phyloP scores from a whole-genome alignment of 2,888 invertebrate genomes.

The Bursaphelenchus okinawaensis region DNA sequence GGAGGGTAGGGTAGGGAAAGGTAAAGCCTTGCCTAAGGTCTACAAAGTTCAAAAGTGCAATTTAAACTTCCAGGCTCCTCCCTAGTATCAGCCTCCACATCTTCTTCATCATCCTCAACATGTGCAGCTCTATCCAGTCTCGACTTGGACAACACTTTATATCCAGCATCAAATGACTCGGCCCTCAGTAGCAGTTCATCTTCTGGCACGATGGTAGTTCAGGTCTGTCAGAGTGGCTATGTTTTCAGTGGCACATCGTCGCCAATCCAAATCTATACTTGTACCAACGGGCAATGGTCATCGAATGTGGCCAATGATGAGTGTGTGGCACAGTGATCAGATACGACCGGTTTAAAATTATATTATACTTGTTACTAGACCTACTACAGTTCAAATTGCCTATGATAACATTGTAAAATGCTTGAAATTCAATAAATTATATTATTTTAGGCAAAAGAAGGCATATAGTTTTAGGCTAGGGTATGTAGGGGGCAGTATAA shows the following conservation, averaged over 20 bases:
- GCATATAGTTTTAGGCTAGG: too few relatives aligned
- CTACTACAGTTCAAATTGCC: too few relatives aligned
- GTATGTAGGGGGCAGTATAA: too few relatives aligned
- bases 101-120: not conserved
- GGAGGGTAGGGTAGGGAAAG: not conserved
- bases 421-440: too few relatives aligned
- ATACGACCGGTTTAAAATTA: too few relatives aligned
- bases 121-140: not conserved
- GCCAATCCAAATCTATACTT: conserved; percentile 13
- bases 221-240: not conserved
- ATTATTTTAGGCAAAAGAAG: too few relatives aligned
- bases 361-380: too few relatives aligned
- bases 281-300: conserved; percentile 13
- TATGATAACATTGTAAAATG: too few relatives aligned
- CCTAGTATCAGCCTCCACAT: not conserved
- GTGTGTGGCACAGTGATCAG: not conserved
- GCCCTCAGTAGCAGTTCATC: not conserved
- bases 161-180: not conserved
- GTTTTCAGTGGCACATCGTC: conserved; percentile 12
- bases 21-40: not conserved
- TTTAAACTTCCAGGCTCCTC: not conserved
- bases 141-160: not conserved
- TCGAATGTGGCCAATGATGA: conserved; percentile 7
- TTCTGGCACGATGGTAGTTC: not conserved
- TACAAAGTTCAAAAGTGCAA: not conserved